These are phyloP conservation scores for Hoplodrina ambigua DNA, from an alignment of 2,888 invertebrate species.

Conservation along the genomic window DNA sequence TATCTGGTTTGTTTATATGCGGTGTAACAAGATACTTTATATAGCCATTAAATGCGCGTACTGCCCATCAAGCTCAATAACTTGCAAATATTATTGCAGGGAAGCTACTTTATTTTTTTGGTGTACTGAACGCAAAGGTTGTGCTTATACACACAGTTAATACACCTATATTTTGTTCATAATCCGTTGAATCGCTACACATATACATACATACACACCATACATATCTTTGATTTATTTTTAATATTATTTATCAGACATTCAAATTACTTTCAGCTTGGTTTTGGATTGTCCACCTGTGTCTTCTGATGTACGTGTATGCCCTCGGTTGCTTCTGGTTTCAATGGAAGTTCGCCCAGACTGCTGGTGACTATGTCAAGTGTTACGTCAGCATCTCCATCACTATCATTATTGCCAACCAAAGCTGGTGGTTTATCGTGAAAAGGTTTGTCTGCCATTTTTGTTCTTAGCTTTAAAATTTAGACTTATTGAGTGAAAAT, in stretches of 20 bases:
- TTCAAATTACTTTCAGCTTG: constrained; percentile 64
- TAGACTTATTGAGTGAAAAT: too few relatives aligned
- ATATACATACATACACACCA: too few relatives aligned
- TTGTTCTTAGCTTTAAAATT: background rate
- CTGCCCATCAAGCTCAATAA: too few relatives aligned
- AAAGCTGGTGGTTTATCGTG: constrained; percentile 78
- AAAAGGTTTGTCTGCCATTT: constrained; percentile 68
- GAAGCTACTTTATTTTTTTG: too few relatives aligned
- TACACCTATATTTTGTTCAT: too few relatives aligned
- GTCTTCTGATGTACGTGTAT: constrained; percentile 77
- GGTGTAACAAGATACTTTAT: too few relatives aligned
- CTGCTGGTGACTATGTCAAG: constrained; percentile 74
- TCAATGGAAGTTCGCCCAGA: constrained; percentile 71
- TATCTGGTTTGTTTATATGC: constrained; percentile 63
- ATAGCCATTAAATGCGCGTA: too few relatives aligned
- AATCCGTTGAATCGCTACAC: too few relatives aligned
- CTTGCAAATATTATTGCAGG: too few relatives aligned
- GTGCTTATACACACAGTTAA: too few relatives aligned
- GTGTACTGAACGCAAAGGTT: too few relatives aligned
- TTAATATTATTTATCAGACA: background rate
- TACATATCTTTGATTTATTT: background rate
- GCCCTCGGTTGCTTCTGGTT: constrained; percentile 74
- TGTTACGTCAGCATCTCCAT: constrained; percentile 79
- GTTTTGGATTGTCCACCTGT: constrained; percentile 77
- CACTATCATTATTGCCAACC: constrained; percentile 72